Base-by-base conservation (phyloP, 1,140 invertebrate species). In the Drosophila saltans region DNA sequence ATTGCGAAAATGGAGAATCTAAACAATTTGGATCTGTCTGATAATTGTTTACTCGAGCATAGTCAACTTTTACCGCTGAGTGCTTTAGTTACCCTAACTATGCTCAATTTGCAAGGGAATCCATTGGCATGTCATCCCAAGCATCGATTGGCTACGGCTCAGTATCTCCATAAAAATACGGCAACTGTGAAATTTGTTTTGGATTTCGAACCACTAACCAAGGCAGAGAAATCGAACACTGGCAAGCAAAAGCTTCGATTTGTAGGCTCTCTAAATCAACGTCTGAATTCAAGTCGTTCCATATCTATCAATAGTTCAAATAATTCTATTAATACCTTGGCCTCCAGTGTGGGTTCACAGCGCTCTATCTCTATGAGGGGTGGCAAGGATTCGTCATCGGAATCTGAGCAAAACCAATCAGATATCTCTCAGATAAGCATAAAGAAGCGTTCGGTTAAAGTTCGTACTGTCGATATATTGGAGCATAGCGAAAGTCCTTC, bases 11-110 rank as follows among this genome's bases (percentile, higher is more conserved):
- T 95, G 11, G 93, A 94, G 65, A 93, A 93, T 74, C 66, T 96
- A 3, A 92, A 81, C 2, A 93, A 94, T 81, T 81, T 95, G 56
- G 94, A 95, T 92, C 76, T 96, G 10, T 94, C 94, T 0, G 93
- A 94, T 39, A 96, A 96, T 79, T 95, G 94, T 80, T 79, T 96
- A 59, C 88, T 93, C n/a, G 93, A 95, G 56, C 95, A 95, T 80
- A 92, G 92, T 33, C 78, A 91, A 10, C 88, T 96, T 1, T 92
- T 93, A 75, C 93, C 94, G 1, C 72, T 96, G 0, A 93, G 93
- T 62, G 93, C 93, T 45, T 92, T 95, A 69, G 88, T 93, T 7
- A 91, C 93, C 2, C 89, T 96, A 1, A 91, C 93, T 45, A 93
- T 92, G 81, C 62, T 96, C 7, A 94, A 93, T 66, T 80, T 96